Base-by-base conservation (phyloP, 2,888 invertebrate species). In the Fissipunctia ypsillon region DNA sequence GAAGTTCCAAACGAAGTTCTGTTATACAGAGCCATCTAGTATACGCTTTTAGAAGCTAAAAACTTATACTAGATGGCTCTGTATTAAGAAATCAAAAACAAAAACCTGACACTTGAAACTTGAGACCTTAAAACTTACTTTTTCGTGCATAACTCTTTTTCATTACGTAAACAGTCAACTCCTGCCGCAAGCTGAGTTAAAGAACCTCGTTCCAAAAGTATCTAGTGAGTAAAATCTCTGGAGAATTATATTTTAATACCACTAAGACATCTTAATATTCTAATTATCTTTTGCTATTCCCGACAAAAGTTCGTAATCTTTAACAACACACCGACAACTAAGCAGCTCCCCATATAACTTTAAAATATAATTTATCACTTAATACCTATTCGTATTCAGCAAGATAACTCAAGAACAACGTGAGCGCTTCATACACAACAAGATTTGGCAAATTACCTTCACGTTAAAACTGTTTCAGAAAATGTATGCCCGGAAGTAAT, bases 401-500 rank as follows among this genome's bases (percentile, higher is more conserved):
- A 57, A 70, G 63, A 76, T 84, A 80, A 63, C 64, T 86, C 66
- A 84, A 87, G 81, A 86, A 84, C 78, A 86, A 84, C 77, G 87
- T 76, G 80, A 89, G 88, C 82, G 86, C 88, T 90, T 90, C 87
- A 90, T 89, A 88, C 83, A 88, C 88, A 92, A 91, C 88, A 87
- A 88, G 90, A 93, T 92, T 91, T 91, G 87, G 87, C 87, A 91
- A 93, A 93, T 93, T 93, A 93, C 89, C 90, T 90, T 89, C 89
- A 89, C 91, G 90, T 91, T 91, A 91, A 92, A 92, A 91, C 89
- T 88, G 89, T 89, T 91, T 85, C 88, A 84, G 88, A 91, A 90
- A 93, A 92, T 91, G 88, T 92, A 91, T 91, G 88, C 89, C 79
- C 88, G 91, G 90, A 92, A 92, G 92, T 93, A 90, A 93, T 93